phyloP scores from a whole-genome alignment of 2,113 vertebrate species.

The Harpagus bidentatus region DNA sequence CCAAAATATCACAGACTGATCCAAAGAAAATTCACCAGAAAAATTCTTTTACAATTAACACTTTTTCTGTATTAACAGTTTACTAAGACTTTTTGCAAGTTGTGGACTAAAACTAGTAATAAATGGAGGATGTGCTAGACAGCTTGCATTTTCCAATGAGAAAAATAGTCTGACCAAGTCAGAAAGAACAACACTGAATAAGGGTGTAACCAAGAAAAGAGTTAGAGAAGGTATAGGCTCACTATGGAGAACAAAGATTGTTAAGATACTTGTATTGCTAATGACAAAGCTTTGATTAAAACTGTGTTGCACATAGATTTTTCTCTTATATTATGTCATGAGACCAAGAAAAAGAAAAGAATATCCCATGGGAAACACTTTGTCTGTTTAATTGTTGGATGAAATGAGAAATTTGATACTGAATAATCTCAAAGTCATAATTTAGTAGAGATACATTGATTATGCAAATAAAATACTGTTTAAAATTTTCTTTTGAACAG shows the following conservation, averaged over 20 bases:
- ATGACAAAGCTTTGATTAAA: not conserved
- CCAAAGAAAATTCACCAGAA: not conserved
- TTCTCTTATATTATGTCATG: not conserved
- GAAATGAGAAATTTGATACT: not conserved
- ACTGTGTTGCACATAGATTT: not conserved
- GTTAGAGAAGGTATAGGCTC: not conserved
- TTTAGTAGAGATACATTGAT: not conserved
- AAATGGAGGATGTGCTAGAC: not conserved
- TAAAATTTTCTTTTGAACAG: not conserved
- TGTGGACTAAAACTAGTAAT: not conserved
- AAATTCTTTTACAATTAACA: not conserved
- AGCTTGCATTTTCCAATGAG: not conserved
- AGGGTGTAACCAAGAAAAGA: not conserved
- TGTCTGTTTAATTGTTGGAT: not conserved
- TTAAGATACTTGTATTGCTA: not conserved
- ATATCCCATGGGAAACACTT: not conserved
- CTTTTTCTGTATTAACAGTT: not conserved
- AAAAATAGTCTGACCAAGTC: not conserved
- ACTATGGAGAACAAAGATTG: not conserved
- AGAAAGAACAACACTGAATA: not conserved
- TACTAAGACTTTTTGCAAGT: not conserved
- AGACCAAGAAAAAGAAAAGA: not conserved
- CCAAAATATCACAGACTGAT: not conserved
- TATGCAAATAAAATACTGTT: not conserved
- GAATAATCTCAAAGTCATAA: not conserved